Base-by-base conservation (phyloP, 1,140 invertebrate genomes). In the Nixonia krombeini region DNA sequence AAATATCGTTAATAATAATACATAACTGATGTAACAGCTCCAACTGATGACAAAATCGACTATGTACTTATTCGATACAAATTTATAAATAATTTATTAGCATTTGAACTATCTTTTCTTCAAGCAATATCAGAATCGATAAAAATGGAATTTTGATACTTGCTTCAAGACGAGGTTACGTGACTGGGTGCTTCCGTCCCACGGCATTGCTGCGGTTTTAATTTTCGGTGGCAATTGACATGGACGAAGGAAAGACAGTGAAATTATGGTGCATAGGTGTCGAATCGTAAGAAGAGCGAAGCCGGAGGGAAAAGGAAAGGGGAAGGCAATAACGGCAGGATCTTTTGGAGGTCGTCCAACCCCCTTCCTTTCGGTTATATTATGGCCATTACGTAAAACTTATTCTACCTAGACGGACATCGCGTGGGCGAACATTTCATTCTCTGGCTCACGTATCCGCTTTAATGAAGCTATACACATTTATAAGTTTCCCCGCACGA, bases 361-460 rank as follows among this genome's bases (percentile, higher is more conserved):
- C 49, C 65, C 65, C 67, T 61, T 68, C 61, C 12, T 17, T 66
- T 64, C n/a, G n/a, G 41, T 73, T 72, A 71, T 78, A 74, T 80
- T 72, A 75, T 70, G 58, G 68, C 72, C 72, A 77, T 80, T 80
- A 78, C 73, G 59, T 70, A 62, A 57, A 76, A 76, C 67, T 81
- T 68, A 77, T 74, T 67, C 46, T 26, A 49, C 49, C 41, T 28
- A 73, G 42, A 73, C 55, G 65, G 58, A 75, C 70, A 61, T 69
- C 56, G 41, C 57, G 38, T 38, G 61, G 66, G 68, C 47, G 42
- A 68, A 73, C 63, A 68, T 71, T 79, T 76, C 72, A 76, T 77
- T 75, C 42, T 57, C 28, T 41, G 55, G 26, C 51, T 68, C 55
- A 47, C 51, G n/a, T 49, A 53, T 58, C 42, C 50, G 46, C 51